Evolutionary conservation across 1,140 invertebrate genomes (phyloP).

Genomic region (Hypothenemus hampei): DNA sequence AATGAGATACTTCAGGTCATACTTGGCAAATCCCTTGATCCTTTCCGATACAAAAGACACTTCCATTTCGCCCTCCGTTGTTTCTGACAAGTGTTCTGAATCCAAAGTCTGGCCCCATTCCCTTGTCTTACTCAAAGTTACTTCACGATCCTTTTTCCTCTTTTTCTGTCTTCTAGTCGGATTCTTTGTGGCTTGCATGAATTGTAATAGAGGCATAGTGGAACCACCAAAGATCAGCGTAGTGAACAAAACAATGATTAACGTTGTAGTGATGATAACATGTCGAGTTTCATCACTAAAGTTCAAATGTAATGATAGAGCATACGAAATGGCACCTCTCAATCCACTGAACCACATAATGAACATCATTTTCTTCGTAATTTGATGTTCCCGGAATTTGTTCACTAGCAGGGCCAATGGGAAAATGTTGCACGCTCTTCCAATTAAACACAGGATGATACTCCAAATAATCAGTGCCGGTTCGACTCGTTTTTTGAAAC

Average conservation of each 20-base stretch:
- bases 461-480: slow-evolving; percentile 88
- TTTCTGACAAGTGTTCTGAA: slow-evolving; percentile 91
- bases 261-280: slow-evolving; percentile 94
- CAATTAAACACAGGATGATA: slow-evolving; percentile 85
- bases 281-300: slow-evolving; percentile 90
- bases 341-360: slow-evolving; percentile 99
- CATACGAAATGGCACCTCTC: slow-evolving; percentile 96
- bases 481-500: slow-evolving; percentile 82
- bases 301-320: slow-evolving; percentile 91
- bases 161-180: slow-evolving; percentile 47
- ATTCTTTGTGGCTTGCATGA: slow-evolving; percentile 59
- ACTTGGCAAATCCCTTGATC: slow-evolving; percentile 77
- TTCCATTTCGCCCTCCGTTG: slow-evolving; percentile 92
- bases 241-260: slow-evolving; percentile 95
- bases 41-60: slow-evolving; percentile 62
- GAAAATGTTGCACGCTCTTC: slow-evolving; percentile 95
- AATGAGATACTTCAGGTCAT: slow-evolving; percentile 90
- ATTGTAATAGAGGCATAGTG: slow-evolving; percentile 93
- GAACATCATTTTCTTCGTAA: slow-evolving; percentile 97
- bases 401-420: slow-evolving; percentile 91
- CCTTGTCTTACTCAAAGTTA: slow-evolving; percentile 92
- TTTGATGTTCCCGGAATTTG: slow-evolving; percentile 94
- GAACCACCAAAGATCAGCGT: slow-evolving; percentile 91
- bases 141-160: slow-evolving; percentile 72
- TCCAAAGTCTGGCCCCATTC: slow-evolving; percentile 95